A percentile compares a stretch with the other conserved stretches of the same genome.
Conservation (phyloP, 2,113 vertebrate genomes). For the Boleophthalmus pectinirostris region DNA sequence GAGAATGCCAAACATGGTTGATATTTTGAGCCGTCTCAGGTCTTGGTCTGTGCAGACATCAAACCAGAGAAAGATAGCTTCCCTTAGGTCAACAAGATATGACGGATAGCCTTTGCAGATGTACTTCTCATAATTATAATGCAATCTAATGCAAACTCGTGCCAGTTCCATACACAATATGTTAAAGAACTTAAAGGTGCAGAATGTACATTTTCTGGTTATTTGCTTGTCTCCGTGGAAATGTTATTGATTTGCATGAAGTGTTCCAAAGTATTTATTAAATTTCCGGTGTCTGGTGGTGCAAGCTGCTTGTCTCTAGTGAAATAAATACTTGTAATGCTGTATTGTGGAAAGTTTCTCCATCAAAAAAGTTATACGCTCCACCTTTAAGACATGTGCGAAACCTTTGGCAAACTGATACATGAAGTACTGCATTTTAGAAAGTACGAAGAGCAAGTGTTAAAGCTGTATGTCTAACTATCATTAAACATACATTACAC, state of each 20-base stretch:
- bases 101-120: background rate
- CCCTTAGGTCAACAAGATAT: background rate
- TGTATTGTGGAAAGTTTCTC: too few relatives aligned
- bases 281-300: too few relatives aligned
- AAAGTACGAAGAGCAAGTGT: too few relatives aligned
- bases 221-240: too few relatives aligned
- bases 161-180: background rate
- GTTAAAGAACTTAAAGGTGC: too few relatives aligned
- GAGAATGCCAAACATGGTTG: slow-evolving; percentile 49
- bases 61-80: background rate
- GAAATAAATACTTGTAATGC: too few relatives aligned
- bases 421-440: background rate
- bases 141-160: background rate
- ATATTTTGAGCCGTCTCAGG: slow-evolving; percentile 41
- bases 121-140: background rate
- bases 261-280: too few relatives aligned
- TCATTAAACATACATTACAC: background rate
- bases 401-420: background rate
- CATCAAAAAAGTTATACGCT: too few relatives aligned
- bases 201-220: too few relatives aligned
- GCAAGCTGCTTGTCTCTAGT: too few relatives aligned
- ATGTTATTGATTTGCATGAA: background rate
- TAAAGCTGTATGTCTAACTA: too few relatives aligned
- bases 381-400: too few relatives aligned
- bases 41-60: slow-evolving; percentile 30